These are phyloP conservation scores for Smithornis capensis DNA, from an alignment of 2,113 vertebrate species.

Conservation along the genomic window DNA sequence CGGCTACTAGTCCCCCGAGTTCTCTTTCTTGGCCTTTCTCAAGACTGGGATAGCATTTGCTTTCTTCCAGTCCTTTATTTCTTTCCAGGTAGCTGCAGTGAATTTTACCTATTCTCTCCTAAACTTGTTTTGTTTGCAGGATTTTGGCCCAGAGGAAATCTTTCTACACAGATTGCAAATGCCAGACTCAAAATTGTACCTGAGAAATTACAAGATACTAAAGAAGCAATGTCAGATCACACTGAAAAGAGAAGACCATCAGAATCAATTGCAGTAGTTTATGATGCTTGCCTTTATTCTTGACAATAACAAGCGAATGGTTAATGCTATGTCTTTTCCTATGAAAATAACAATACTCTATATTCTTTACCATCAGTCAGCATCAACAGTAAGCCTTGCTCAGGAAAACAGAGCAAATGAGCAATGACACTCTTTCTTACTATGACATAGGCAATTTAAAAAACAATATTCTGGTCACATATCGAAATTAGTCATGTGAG, in stretches of 20 bases:
- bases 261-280: neutral
- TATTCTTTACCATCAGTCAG: neutral
- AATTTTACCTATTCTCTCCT: neutral
- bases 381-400: neutral
- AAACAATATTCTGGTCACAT: neutral
- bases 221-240: neutral
- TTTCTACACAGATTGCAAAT: neutral
- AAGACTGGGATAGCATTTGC: neutral
- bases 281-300: neutral
- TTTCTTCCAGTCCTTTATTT: neutral
- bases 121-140: neutral
- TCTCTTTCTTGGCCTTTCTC: neutral
- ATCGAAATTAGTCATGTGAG: neutral
- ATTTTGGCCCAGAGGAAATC: neutral
- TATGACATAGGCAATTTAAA: neutral
- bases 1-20: neutral
- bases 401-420: neutral
- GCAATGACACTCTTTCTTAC: neutral
- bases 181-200: neutral
- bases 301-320: fast-evolving
- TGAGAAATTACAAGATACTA: neutral
- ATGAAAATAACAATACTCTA: neutral
- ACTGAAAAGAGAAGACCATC: neutral
- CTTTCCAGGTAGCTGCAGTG: neutral
- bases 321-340: neutral